These are phyloP conservation scores for Remorina albescens DNA, from an alignment of 2,797 vertebrate genomes.

Conservation along the genomic window DNA sequence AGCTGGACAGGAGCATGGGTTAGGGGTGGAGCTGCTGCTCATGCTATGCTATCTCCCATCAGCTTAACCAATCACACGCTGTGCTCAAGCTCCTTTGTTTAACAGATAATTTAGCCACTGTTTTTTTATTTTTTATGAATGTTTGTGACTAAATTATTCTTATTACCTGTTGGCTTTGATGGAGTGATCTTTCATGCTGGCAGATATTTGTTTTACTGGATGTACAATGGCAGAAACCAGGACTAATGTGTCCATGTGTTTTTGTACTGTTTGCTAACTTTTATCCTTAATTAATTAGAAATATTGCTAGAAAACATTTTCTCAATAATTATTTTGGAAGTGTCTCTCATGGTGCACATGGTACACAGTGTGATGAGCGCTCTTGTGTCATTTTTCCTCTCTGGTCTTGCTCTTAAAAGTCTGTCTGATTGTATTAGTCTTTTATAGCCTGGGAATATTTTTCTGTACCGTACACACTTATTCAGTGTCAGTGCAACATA, in stretches of 20 bases:
- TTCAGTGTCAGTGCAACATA: slow-evolving; percentile 3
- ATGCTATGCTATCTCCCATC: slow-evolving; percentile 17
- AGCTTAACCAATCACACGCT: slow-evolving; percentile 35
- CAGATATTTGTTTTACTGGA: slow-evolving; percentile 7
- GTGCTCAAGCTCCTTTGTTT: neutral
- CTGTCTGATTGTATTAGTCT: neutral
- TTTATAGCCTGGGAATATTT: slow-evolving; percentile 12
- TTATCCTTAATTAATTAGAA: slow-evolving; percentile 17
- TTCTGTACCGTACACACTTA: slow-evolving; percentile 4
- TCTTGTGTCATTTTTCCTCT: slow-evolving; percentile 4
- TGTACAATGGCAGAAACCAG: slow-evolving; percentile 18
- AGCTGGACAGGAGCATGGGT: slow-evolving; percentile 35
- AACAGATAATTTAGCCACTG: slow-evolving; percentile 23
- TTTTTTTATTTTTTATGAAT: neutral
- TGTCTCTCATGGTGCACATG: slow-evolving; percentile 30
- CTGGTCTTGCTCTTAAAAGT: neutral
- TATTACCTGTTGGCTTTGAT: slow-evolving; percentile 6
- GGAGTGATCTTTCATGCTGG: slow-evolving; percentile 9
- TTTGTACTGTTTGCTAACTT: no score
- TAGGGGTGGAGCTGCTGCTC: slow-evolving; percentile 53
- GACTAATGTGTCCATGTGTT: no score
- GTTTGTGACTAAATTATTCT: slow-evolving; percentile 19
- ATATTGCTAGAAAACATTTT: slow-evolving; percentile 36
- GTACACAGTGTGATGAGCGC: slow-evolving; percentile 2
- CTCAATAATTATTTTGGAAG: slow-evolving; percentile 51